Percentiles rank a stretch among this genome's conserved stretches.
phyloP scores from a whole-genome alignment of 2,888 invertebrate genomes.

The Lasioglossum oenotherae region DNA sequence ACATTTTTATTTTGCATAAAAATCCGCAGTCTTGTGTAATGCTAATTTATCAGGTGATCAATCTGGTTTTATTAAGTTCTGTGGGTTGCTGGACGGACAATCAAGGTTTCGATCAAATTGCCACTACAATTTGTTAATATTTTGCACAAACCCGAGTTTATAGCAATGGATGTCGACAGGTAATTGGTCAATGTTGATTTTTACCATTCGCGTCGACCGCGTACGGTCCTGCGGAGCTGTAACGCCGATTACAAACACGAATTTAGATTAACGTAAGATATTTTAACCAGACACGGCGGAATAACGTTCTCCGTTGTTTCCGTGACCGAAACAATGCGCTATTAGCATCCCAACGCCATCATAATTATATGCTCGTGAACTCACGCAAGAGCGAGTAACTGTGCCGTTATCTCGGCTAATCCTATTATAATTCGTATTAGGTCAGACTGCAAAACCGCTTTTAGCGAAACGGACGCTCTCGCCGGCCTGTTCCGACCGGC shows the following conservation, averaged over 20 bases:
- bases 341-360: slow-evolving; percentile 61
- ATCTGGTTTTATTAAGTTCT: too few species aligned
- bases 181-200: background rate
- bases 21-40: too few species aligned
- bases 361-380: slow-evolving; percentile 60
- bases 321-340: slow-evolving; percentile 60
- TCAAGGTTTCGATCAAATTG: background rate
- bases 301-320: slow-evolving; percentile 51
- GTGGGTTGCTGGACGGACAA: too few species aligned
- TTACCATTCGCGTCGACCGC: background rate
- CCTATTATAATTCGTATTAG: slow-evolving; percentile 60
- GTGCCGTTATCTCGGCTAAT: slow-evolving; percentile 53
- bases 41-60: too few species aligned
- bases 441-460: slow-evolving; percentile 35
- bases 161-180: background rate
- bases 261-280: slow-evolving; percentile 44
- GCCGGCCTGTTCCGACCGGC: background rate
- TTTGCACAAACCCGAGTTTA: background rate
- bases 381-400: slow-evolving; percentile 56
- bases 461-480: background rate
- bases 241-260: slow-evolving; percentile 11
- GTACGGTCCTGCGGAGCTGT: background rate
- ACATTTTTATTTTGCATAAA: too few species aligned
- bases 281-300: slow-evolving; percentile 43
- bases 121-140: background rate